A percentile compares a stretch with the other conserved stretches of the same genome.
phyloP scores from a whole-genome alignment of 1,140 invertebrate genomes.

The Sinella curviseta region DNA sequence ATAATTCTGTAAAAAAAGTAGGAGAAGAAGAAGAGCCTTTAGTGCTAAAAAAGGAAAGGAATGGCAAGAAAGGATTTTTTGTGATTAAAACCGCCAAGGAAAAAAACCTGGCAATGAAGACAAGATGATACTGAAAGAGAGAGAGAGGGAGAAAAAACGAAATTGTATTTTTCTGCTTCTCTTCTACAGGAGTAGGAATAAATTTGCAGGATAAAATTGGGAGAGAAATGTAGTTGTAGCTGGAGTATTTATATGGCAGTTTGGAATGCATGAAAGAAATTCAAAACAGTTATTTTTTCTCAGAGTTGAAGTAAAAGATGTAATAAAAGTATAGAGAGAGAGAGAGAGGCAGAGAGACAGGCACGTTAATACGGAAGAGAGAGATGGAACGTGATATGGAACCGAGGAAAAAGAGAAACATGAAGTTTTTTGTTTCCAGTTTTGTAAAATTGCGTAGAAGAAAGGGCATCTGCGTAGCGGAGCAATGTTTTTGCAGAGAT shows the following conservation, averaged over 20 bases:
- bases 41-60: not conserved
- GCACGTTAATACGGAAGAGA: not conserved
- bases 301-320: not conserved
- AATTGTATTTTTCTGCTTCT: not conserved
- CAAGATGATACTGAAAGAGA: not conserved
- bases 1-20: not conserved
- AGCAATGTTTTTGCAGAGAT: not conserved
- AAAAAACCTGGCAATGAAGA: not conserved
- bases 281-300: slow-evolving; percentile 4
- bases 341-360: no score
- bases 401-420: not conserved
- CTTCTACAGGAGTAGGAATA: not conserved
- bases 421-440: not conserved
- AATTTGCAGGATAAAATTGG: not conserved
- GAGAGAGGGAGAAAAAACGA: not conserved
- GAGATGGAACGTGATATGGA: not conserved
- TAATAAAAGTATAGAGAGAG: no score
- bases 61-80: not conserved
- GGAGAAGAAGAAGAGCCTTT: not conserved
- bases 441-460: not conserved
- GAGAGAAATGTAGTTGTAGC: not conserved
- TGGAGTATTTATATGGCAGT: not conserved
- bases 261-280: slow-evolving; percentile 9
- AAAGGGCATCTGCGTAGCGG: not conserved
- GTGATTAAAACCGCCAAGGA: not conserved